Evolutionary conservation across 2,113 vertebrate genomes (phyloP), one percentile per base, ranked within the genome.

Genomic region (Sinocyclocheilus rhinocerous): DNA sequence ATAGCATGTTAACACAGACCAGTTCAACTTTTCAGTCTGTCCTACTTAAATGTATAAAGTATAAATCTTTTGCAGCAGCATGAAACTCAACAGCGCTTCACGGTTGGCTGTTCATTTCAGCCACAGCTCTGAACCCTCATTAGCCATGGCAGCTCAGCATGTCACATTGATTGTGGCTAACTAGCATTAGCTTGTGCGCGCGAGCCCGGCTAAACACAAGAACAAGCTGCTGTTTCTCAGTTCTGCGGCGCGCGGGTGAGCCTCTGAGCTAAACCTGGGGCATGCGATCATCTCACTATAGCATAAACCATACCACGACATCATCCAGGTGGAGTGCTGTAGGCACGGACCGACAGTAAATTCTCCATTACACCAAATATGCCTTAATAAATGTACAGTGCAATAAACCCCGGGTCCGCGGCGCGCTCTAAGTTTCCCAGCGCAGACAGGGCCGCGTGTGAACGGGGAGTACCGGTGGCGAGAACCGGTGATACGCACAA

Each of bases 341-440:
- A 67, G 61, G 63, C 80, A 70, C 7, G 11, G 0, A 9, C 39
- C 24, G 42, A 12, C 1, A 12, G 10, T 2, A 69, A 50, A 33
- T 22, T 22, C 9, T 1, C 16, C 6, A 22, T 7, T 20, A 11
- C 4, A 33, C n/a, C 16, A 18, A 20, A 52, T 55, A 11, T 22
- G 89, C 88, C 86, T 84, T 84, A 48, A 87, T 75, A 76, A 87
- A 5, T 59, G 84, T 45, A 90, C 90, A 48, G 20, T 87, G 29
- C 36, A 50, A 61, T 5, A 26, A 26, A 26, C 12, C 73, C 11
- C 76, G 16, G 13, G 45, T 76, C 65, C 6, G 83, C 85, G 84
- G 76, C 84, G 79, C 80, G 86, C 90, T 84, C 72, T 70, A 93
- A 94, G 92, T 94, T 94, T 90, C 85, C 72, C 84, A 57, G 81